phyloP scores from a whole-genome alignment of 2,113 vertebrate species.

The Podilymbus podiceps region DNA sequence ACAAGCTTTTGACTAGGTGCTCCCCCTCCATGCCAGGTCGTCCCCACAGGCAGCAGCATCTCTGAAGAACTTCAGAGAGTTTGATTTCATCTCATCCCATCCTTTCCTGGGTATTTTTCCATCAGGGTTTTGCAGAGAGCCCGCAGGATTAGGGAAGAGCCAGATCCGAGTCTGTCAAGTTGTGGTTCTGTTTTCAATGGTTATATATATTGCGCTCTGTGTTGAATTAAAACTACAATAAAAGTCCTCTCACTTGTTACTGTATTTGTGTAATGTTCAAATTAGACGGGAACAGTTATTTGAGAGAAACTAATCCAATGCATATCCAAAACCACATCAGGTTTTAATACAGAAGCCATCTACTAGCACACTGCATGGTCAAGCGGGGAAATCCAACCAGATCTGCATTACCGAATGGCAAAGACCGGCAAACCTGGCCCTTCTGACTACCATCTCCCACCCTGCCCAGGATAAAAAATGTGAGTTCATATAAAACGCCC shows the following conservation, averaged over 20 bases:
- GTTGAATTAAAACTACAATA: constrained; percentile 51
- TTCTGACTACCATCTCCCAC: background rate
- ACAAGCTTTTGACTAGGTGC: background rate
- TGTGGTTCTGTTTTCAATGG: constrained; percentile 26
- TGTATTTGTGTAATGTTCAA: constrained; percentile 38
- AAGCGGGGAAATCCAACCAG: background rate
- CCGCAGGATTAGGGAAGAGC: background rate
- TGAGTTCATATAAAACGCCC: background rate
- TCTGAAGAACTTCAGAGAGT: background rate
- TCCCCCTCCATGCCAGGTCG: background rate
- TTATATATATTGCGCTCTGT: constrained; percentile 46
- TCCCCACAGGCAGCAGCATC: background rate
- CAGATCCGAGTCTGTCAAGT: constrained; percentile 4
- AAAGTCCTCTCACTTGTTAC: constrained; percentile 65
- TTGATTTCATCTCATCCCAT: background rate
- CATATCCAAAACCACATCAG: constrained; percentile 22
- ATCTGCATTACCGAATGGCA: background rate
- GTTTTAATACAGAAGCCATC: constrained; percentile 40
- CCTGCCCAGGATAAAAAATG: background rate
- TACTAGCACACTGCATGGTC: background rate
- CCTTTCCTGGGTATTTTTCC: constrained; percentile 25
- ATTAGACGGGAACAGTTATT: constrained; percentile 40
- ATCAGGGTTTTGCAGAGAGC: background rate
- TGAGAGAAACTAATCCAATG: constrained; percentile 18
- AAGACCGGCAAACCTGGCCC: background rate